Percentiles rank a stretch among this genome's conserved stretches.
Conservation (phyloP, 2,113 vertebrate genomes). For the Theropithecus gelada region DNA sequence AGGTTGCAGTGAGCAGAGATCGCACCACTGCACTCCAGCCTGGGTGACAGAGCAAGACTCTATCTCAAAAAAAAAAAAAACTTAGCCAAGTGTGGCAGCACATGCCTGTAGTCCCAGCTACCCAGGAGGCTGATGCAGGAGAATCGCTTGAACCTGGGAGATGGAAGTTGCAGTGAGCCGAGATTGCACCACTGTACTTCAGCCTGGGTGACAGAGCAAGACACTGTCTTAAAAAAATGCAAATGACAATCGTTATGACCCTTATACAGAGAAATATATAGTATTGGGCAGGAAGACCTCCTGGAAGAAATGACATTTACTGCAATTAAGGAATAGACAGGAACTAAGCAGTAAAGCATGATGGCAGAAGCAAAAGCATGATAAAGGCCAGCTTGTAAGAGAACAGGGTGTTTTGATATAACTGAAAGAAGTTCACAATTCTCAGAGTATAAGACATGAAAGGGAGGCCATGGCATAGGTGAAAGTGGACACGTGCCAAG, state of each 20-base stretch:
- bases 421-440: not conserved
- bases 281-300: not conserved
- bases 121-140: too few species aligned
- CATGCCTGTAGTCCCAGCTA: too few species aligned
- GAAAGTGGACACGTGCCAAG: not conserved
- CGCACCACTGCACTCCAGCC: too few species aligned
- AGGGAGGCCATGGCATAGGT: not conserved
- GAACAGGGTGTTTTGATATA: not conserved
- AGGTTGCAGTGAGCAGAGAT: too few species aligned
- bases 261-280: not conserved
- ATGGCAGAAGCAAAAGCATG: not conserved
- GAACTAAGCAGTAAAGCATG: not conserved
- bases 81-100: too few species aligned
- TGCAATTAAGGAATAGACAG: not conserved
- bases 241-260: not conserved
- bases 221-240: too few species aligned
- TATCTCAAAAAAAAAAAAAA: too few species aligned
- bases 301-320: not conserved
- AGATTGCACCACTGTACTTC: too few species aligned
- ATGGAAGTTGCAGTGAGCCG: too few species aligned
- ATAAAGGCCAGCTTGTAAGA: not conserved
- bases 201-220: too few species aligned
- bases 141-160: too few species aligned
- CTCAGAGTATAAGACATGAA: not conserved
- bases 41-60: too few species aligned